A percentile compares a stretch with the other conserved stretches of the same genome.
Conservation (phyloP, 2,797 vertebrate species). For the Oreochromis mossambicus region DNA sequence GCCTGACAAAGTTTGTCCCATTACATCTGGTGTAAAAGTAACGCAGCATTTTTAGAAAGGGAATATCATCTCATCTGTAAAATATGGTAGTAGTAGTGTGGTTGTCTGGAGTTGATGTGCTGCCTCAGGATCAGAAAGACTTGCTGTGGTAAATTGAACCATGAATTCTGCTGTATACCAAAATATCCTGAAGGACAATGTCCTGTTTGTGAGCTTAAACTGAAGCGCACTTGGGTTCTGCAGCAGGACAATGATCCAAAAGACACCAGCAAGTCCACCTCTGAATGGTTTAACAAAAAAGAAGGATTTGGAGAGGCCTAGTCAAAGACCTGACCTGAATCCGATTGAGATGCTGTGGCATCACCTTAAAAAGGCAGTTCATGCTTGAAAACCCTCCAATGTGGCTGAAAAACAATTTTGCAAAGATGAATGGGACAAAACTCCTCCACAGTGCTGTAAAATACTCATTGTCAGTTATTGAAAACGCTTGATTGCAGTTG, state of each 20-base stretch:
- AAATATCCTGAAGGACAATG: background rate
- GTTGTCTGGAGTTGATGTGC: background rate
- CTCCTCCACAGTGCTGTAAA: rapidly evolving
- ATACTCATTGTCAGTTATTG: background rate
- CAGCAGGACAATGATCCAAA: background rate
- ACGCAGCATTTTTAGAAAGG: background rate
- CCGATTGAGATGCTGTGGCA: background rate
- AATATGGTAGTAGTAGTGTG: background rate
- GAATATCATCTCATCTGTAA: background rate
- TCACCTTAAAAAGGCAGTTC: background rate
- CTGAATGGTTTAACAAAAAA: background rate
- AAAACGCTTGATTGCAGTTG: background rate
- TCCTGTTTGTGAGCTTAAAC: background rate
- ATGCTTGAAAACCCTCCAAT: background rate
- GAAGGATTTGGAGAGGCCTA: background rate
- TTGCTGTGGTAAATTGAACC: background rate
- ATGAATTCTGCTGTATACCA: background rate
- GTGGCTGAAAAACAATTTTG: background rate
- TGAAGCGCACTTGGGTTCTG: background rate
- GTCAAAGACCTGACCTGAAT: background rate
- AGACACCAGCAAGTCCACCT: background rate
- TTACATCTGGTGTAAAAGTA: background rate
- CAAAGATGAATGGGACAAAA: background rate
- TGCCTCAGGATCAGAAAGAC: background rate
- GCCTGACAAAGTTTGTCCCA: background rate